Evolutionary conservation across 2,113 vertebrate species (phyloP).

Genomic region (Gallinago undulata): DNA sequence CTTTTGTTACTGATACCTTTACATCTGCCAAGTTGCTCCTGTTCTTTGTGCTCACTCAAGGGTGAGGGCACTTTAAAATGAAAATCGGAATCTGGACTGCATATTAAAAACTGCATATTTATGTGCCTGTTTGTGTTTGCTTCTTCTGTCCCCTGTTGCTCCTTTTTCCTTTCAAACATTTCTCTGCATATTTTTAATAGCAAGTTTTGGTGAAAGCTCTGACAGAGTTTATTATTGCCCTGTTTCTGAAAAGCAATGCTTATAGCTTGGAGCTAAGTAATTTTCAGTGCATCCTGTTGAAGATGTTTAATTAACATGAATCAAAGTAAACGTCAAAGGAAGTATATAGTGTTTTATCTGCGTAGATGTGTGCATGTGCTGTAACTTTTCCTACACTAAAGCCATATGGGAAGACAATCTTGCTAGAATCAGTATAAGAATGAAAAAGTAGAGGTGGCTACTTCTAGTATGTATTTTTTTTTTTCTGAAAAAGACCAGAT

Average conservation of each 20-base stretch:
- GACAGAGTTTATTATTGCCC: not conserved
- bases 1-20: not conserved
- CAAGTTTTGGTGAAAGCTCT: not conserved
- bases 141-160: not conserved
- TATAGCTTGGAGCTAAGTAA: constrained; percentile 2
- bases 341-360: not conserved
- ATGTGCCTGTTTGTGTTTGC: not conserved
- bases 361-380: not conserved
- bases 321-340: constrained; percentile 15
- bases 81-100: not conserved
- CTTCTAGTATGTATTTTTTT: not conserved
- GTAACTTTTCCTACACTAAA: not conserved
- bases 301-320: constrained; percentile 46
- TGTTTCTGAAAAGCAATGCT: constrained; percentile 9
- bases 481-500: not conserved
- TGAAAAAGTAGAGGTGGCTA: not conserved
- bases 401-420: not conserved
- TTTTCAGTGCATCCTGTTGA: not conserved
- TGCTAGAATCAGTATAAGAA: not conserved
- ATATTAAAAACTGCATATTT: constrained; percentile 33
- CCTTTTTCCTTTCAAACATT: not conserved
- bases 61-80: constrained; percentile 10
- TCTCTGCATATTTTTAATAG: constrained; percentile 1
- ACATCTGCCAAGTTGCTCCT: not conserved
- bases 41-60: constrained; percentile 38